Evolutionary conservation across 1,140 invertebrate species (phyloP).

Genomic region (Chlorops oryzae): DNA sequence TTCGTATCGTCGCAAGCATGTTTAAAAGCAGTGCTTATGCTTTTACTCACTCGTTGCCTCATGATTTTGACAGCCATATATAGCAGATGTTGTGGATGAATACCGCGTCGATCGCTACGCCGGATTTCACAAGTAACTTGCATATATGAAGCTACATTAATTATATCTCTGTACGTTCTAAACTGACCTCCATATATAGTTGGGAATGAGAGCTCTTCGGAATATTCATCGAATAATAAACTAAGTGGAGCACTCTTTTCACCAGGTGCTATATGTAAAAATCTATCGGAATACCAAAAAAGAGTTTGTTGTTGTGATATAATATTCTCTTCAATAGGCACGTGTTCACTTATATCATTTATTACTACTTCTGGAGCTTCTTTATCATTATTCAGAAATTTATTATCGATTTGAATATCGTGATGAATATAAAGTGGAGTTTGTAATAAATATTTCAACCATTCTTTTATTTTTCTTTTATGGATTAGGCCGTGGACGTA

Average conservation of each 20-base stretch:
- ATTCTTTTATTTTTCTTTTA: background rate
- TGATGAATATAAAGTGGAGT: constrained; percentile 1
- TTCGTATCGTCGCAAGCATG: constrained; percentile 18
- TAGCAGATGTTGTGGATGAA: constrained; percentile 12
- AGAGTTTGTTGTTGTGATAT: constrained; percentile 36
- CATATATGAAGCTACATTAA: background rate
- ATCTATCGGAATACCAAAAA: constrained; percentile 35
- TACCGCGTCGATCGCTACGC: constrained; percentile 12
- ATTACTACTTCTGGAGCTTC: background rate
- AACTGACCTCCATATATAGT: constrained; percentile 38
- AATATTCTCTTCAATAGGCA: constrained; percentile 26
- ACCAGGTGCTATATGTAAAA: constrained; percentile 32
- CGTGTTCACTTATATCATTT: constrained; percentile 25
- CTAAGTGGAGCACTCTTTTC: constrained; percentile 21
- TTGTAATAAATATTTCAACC: background rate
- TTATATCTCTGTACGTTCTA: constrained; percentile 26
- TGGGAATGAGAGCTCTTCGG: constrained; percentile 45
- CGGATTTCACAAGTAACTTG: constrained; percentile 9
- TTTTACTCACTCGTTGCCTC: background rate
- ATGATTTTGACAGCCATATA: constrained; percentile 16
- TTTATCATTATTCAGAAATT: background rate
- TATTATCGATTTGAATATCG: constrained; percentile 2
- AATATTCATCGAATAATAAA: constrained; percentile 29
- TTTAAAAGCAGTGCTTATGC: constrained; percentile 21
- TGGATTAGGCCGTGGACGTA: background rate